Conservation (phyloP, 2,888 invertebrate genomes). For the Drosophila recens region DNA sequence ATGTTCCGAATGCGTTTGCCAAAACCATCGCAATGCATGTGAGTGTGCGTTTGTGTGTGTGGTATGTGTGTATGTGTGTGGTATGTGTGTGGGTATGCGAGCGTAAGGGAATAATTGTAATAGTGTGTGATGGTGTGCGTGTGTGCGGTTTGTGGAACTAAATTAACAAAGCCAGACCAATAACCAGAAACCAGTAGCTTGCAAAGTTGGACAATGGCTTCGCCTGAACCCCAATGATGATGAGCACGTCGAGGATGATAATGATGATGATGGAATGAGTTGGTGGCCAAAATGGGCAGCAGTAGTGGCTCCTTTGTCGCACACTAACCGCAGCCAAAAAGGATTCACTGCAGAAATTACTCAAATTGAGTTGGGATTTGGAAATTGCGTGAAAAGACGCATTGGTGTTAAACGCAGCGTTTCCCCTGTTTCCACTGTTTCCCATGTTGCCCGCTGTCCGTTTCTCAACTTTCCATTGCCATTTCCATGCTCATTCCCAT, state of each 20-base stretch:
- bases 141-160: conserved; percentile 61
- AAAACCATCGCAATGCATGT: conserved; percentile 57
- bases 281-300: conserved; percentile 18
- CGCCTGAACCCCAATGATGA: conserved; percentile 39
- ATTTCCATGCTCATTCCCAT: conserved; percentile 61
- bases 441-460: background rate
- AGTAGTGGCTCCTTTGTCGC: conserved; percentile 16
- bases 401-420: conserved; percentile 54
- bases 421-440: background rate
- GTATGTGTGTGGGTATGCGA: conserved; percentile 29
- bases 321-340: conserved; percentile 71
- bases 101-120: conserved; percentile 37
- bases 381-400: conserved; percentile 78
- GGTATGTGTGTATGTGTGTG: conserved; percentile 19
- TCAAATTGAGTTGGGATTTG: conserved; percentile 81
- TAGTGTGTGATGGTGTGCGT: conserved; percentile 29
- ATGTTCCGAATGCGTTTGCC: conserved; percentile 79
- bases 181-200: conserved; percentile 71
- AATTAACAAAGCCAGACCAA: conserved; percentile 75
- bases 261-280: conserved; percentile 38
- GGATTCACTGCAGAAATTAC: conserved; percentile 79
- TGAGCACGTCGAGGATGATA: conserved; percentile 24
- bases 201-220: conserved; percentile 71
- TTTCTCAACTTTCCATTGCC: conserved; percentile 54
- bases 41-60: conserved; percentile 19